Evolutionary conservation across 2,113 vertebrate species (phyloP).

Genomic region (Lethenteron camtschaticum): DNA sequence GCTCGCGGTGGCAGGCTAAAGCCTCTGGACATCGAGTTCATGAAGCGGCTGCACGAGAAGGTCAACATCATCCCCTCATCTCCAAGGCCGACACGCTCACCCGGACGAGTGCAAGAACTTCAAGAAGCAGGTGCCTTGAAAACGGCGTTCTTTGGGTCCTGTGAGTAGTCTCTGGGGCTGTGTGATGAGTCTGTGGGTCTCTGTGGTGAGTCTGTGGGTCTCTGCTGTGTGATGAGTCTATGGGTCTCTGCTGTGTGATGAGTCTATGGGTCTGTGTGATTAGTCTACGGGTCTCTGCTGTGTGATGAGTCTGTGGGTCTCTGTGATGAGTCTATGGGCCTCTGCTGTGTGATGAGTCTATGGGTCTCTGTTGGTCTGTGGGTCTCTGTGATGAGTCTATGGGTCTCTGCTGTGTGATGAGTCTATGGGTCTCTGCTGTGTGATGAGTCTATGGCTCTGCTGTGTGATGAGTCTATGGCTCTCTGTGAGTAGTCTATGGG

Average conservation of each 20-base stretch:
- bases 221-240: not conserved
- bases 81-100: slow-evolving; percentile 98
- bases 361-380: not conserved
- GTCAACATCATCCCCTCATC: slow-evolving; percentile 98
- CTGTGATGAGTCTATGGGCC: not conserved
- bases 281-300: not conserved
- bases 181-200: not conserved
- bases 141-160: not conserved
- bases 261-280: not conserved
- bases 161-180: not conserved
- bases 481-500: not conserved
- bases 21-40: slow-evolving; percentile 95
- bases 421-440: not conserved
- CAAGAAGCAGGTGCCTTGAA: slow-evolving; percentile 72
- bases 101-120: slow-evolving; percentile 97
- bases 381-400: not conserved
- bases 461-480: not conserved
- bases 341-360: not conserved
- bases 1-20: slow-evolving; percentile 41
- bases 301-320: not conserved
- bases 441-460: not conserved
- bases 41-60: slow-evolving; percentile 98
- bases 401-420: not conserved
- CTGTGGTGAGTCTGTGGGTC: not conserved
- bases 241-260: not conserved